Base-by-base conservation (phyloP, 2,888 invertebrate species). In the Microplitis manilae region DNA sequence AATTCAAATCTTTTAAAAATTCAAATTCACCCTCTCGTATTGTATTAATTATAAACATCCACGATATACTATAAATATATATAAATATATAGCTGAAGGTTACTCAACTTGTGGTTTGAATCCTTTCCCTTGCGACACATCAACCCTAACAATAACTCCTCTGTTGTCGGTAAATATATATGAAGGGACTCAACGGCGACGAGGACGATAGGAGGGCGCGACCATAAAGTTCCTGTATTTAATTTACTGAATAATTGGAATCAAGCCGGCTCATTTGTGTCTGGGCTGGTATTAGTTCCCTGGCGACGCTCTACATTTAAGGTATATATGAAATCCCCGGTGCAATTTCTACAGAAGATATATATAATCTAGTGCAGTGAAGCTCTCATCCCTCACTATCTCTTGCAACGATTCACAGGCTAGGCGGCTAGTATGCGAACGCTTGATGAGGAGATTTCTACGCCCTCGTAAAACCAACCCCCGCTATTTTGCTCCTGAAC, bases 221-320 rank as follows among this genome's bases (percentile, higher is more conserved):
- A 70, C 67, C 67, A 50, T 73, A 77, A 77, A 67, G 60, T 68
- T 84, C 82, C 83, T 84, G 89, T 87, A 88, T 89, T 89, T 89
- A 89, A 90, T 90, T 90, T 89, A 90, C 88, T 87, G 90, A 90
- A 90, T 90, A 89, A 90, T 90, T 90, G 88, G 87, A 88, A 89
- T 87, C 87, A 89, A 89, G 88, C 88, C 84, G 87, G 83, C 89
- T 89, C 89, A 89, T 89, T 90, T 89, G 88, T 84, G 87, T 83
- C 83, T 83, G 79, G 77, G 64, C 80, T 76, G 77, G 80, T 77
- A 62, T 73, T 50, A 50, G 50, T 50, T 50, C 50, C 50, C 50
- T 50, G 88, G 87, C 84, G 87, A 82, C 89, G 89, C 89, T 88
- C 83, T 83, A 79, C 76, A 73, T 65, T 80, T 76, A 77, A 80